A percentile compares a stretch with the other conserved stretches of the same genome.
phyloP scores from a whole-genome alignment of 2,113 vertebrate species.

The Oryctolagus cuniculus region DNA sequence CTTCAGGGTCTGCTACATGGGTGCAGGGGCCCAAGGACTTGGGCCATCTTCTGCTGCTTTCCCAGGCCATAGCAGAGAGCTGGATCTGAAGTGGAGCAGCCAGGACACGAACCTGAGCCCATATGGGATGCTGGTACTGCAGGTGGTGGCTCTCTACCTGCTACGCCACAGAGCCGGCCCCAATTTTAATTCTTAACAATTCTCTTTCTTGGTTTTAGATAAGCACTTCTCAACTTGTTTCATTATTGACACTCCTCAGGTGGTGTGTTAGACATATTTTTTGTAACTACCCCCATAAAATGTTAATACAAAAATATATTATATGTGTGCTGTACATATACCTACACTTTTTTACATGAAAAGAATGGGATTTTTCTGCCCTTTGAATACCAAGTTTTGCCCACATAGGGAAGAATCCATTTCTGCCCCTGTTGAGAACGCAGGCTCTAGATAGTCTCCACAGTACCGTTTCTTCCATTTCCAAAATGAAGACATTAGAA shows the following conservation, averaged over 20 bases:
- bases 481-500: constrained; percentile 47
- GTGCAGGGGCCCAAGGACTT: too few relatives aligned
- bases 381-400: background rate
- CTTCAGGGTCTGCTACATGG: too few relatives aligned
- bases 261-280: constrained; percentile 4
- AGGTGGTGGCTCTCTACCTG: too few relatives aligned
- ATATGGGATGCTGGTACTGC: too few relatives aligned
- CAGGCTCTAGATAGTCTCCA: background rate
- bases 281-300: background rate
- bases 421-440: background rate
- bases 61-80: too few relatives aligned
- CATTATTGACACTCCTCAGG: background rate
- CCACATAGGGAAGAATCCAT: background rate
- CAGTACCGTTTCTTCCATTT: background rate
- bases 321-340: background rate
- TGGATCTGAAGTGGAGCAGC: too few relatives aligned
- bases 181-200: background rate
- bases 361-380: background rate
- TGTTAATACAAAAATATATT: background rate
- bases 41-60: too few relatives aligned
- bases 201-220: background rate
- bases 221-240: background rate
- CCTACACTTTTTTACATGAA: background rate
- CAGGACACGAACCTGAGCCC: too few relatives aligned
- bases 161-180: too few relatives aligned